A percentile compares a stretch with the other conserved stretches of the same genome.
These are phyloP conservation scores for Netelia virgata DNA, from an alignment of 2,888 invertebrate genomes.

Conservation along the genomic window DNA sequence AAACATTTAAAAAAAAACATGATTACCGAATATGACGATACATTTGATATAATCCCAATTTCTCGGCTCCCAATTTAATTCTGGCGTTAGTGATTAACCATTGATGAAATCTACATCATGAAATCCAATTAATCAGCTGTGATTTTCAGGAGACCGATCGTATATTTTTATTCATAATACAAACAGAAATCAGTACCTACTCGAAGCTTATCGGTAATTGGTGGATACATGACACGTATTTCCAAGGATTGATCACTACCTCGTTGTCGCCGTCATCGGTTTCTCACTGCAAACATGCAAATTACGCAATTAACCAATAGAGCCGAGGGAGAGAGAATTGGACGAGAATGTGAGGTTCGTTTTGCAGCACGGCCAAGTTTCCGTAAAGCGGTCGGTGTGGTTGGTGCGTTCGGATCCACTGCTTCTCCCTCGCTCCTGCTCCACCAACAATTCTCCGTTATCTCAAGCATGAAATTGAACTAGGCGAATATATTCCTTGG, in stretches of 20 bases:
- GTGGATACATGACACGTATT: constrained; percentile 1
- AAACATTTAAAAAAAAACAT: no score
- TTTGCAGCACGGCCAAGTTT: constrained; percentile 59
- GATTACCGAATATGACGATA: no score
- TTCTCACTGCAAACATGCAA: constrained; percentile 59
- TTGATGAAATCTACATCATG: no score
- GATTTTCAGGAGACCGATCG: no score
- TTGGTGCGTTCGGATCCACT: constrained; percentile 25
- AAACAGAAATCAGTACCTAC: no score
- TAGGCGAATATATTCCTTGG: constrained; percentile 63
- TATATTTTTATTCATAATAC: no score
- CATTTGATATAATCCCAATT: no score
- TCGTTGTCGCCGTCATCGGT: constrained; percentile 11
- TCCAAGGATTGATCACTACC: constrained; percentile 38
- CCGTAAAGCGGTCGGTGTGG: constrained; percentile 30
- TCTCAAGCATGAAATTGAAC: constrained; percentile 73
- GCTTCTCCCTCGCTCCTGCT: constrained; percentile 44
- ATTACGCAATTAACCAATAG: constrained; percentile 65
- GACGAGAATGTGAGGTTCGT: constrained; percentile 48
- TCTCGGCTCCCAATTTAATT: no score
- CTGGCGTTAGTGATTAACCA: no score
- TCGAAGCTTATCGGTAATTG: constrained; percentile 40
- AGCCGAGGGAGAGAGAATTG: constrained; percentile 11
- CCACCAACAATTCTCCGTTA: constrained; percentile 34
- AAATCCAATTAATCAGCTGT: no score